Percentiles rank a stretch among this genome's conserved stretches.
phyloP scores from a whole-genome alignment of 1,140 invertebrate species.

The Brachionus koreanus region DNA sequence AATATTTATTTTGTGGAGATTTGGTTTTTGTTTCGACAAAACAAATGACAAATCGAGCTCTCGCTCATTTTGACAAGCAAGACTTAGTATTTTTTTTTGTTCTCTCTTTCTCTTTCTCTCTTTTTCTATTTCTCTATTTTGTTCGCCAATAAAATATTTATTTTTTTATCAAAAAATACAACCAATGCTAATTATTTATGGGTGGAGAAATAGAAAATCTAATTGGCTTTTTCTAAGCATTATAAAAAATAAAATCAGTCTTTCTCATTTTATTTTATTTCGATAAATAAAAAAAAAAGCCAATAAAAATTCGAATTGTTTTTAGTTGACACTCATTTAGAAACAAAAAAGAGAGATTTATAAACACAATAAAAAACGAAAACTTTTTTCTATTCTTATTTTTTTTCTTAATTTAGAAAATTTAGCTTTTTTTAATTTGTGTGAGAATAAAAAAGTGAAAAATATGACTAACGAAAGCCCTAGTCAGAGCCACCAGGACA shows the following conservation, averaged over 20 bases:
- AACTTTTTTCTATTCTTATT: neutral
- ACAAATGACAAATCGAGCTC: neutral
- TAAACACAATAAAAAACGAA: neutral
- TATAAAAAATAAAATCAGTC: neutral
- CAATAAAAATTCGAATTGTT: neutral
- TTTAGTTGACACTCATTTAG: neutral
- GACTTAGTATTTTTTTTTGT: neutral
- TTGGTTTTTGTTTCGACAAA: neutral
- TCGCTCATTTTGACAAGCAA: neutral
- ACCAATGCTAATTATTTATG: constrained; percentile 25
- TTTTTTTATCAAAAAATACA: neutral
- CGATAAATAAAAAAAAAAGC: neutral
- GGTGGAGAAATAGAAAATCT: constrained; percentile 29
- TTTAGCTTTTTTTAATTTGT: too few species aligned
- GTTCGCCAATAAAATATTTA: constrained; percentile 29
- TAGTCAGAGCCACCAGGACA: neutral
- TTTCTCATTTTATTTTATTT: constrained; percentile 7
- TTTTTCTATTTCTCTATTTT: neutral
- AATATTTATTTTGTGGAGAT: neutral
- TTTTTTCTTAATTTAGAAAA: neutral
- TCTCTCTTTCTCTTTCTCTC: neutral
- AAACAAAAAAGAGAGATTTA: neutral
- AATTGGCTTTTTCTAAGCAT: constrained; percentile 11
- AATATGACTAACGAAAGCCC: constrained; percentile 6
- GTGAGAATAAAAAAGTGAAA: neutral